These are phyloP conservation scores for Semicossyphus pulcher DNA, from an alignment of 2,113 vertebrate species.

Conservation along the genomic window DNA sequence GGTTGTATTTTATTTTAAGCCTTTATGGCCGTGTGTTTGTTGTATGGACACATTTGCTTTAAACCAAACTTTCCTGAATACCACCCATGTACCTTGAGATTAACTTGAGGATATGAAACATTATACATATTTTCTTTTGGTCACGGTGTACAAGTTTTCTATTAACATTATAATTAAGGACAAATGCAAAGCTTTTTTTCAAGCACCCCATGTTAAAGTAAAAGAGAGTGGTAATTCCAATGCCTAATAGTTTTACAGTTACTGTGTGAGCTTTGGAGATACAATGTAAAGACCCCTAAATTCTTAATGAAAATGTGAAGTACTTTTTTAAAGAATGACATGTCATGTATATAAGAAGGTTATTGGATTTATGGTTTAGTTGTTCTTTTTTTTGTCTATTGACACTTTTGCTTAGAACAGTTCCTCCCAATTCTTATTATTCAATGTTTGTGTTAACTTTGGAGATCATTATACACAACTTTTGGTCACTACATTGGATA, in stretches of 20 bases:
- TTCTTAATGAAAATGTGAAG: conserved; percentile 47
- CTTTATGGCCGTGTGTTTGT: conserved; percentile 56
- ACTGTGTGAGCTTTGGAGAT: conserved; percentile 53
- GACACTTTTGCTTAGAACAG: conserved; percentile 29
- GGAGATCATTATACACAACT: conserved; percentile 16
- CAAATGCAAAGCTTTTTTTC: conserved; percentile 17
- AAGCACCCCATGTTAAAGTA: conserved; percentile 41
- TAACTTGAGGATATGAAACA: conserved; percentile 8
- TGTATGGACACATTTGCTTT: conserved; percentile 52
- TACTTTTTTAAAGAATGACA: conserved; percentile 33
- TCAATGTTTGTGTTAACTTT: conserved; percentile 41
- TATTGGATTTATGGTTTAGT: conserved; percentile 41
- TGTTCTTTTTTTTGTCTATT: conserved; percentile 58
- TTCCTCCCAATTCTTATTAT: conserved; percentile 21
- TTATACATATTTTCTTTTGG: conserved; percentile 28
- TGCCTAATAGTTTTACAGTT: conserved; percentile 50
- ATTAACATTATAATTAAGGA: conserved; percentile 31
- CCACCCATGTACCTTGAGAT: conserved; percentile 27
- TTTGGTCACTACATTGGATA: conserved; percentile 13
- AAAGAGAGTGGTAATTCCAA: conserved; percentile 40
- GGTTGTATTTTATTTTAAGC: conserved; percentile 43
- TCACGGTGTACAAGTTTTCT: conserved; percentile 32
- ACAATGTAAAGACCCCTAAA: conserved; percentile 37
- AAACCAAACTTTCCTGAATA: conserved; percentile 34
- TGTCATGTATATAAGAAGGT: conserved; percentile 58